Evolutionary conservation across 2,113 vertebrate species (phyloP), one percentile per base, ranked within the genome.

Genomic region (Oryzias curvinotus): DNA sequence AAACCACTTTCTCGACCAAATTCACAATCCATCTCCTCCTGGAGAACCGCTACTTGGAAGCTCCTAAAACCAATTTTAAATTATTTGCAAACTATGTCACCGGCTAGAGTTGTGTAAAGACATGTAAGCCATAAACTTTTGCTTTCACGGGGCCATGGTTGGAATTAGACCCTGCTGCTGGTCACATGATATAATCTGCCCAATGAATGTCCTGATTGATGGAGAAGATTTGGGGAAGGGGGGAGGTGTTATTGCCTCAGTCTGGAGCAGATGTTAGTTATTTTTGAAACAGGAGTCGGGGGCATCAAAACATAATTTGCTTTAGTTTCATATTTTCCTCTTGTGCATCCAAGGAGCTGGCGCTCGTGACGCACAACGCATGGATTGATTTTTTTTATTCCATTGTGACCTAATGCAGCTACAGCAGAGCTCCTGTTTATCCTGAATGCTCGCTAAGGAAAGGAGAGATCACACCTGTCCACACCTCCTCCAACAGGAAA

Each of bases 121-220:
- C 93, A 92, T 92, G 91, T 93, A 88, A 94, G 94, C 94, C 96
- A 96, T 96, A 95, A 96, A 97, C 94, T 95, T 95, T 95, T 95
- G 96, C 95, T 93, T 98, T 95, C 95, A 94, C 91, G 94, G 93
- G 95, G 94, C 96, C 96, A 96, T 95, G 94, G 93, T 95, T 94
- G 95, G 97, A 98, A 98, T 97, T 94, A 95, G 96, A 96, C 93
- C 93, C 93, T 95, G 95, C 94, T 94, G 93, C 94, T 93, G 94
- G 97, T 98, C 97, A 99, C 97, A 96, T 98, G 97, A 95, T 96
- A 96, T 91, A 93, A 92, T 95, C 95, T 95, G 94, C 93, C 97
- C 97, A 99, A 99, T 99, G 96, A 97, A 95, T 96, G 95, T 99
- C 94, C 83, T 97, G 97, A 98, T 97, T 97, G 96, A 98, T 96